Percentiles rank a stretch among this genome's conserved stretches.
These are phyloP conservation scores for Anticlea derivata DNA, from an alignment of 2,888 invertebrate genomes.

Conservation along the genomic window DNA sequence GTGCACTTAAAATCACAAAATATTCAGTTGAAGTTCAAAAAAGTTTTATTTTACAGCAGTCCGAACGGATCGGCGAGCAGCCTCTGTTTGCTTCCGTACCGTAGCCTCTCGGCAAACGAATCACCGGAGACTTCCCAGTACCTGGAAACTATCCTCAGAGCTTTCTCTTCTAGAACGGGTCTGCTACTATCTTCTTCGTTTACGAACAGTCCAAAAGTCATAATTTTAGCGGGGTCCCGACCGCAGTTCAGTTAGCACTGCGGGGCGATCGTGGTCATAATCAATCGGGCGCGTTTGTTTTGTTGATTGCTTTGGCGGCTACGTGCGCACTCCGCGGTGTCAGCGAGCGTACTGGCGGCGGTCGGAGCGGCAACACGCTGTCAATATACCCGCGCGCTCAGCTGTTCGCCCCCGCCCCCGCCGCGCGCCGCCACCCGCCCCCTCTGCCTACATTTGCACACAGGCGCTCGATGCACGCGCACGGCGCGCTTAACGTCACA, in stretches of 20 bases:
- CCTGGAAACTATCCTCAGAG: conserved; percentile 78
- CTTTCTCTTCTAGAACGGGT: conserved; percentile 76
- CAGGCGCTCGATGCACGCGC: conserved; percentile 35
- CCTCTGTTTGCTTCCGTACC: conserved; percentile 65
- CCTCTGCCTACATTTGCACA: conserved; percentile 56
- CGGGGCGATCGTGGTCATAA: conserved; percentile 76
- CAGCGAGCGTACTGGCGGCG: conserved; percentile 82
- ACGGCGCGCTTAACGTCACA: conserved; percentile 31
- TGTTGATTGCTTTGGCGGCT: conserved; percentile 58
- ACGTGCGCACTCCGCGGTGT: conserved; percentile 75
- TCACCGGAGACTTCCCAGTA: conserved; percentile 76
- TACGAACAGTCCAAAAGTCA: conserved; percentile 81
- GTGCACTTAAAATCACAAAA: conserved; percentile 69
- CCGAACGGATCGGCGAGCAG: conserved; percentile 61
- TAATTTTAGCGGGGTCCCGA: conserved; percentile 78
- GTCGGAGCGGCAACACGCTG: conserved; percentile 77
- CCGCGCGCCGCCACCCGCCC: conserved; percentile 65
- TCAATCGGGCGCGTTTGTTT: conserved; percentile 56
- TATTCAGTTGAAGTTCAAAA: conserved; percentile 43
- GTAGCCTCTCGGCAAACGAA: conserved; percentile 73
- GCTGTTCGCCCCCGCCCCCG: conserved; percentile 80
- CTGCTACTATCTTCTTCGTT: conserved; percentile 76
- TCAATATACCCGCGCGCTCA: conserved; percentile 85
- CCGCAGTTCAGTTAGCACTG: conserved; percentile 75
- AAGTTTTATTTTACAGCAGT: conserved; percentile 61